These are phyloP conservation scores for Ceratotherium simum DNA, from an alignment of 2,113 vertebrate genomes.

Conservation along the genomic window DNA sequence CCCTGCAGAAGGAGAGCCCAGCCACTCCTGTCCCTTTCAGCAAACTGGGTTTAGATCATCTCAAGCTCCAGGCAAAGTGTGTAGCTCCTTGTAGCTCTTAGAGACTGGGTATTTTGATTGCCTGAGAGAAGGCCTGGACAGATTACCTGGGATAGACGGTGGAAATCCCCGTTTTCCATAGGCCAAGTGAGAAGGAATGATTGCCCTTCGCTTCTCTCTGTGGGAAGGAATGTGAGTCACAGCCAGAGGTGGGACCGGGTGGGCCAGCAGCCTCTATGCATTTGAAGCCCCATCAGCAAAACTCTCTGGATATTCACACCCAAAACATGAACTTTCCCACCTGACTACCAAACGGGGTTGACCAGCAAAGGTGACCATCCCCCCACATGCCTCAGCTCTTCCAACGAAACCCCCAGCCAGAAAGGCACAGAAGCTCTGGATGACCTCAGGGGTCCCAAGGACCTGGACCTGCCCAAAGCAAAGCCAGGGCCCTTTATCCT, in stretches of 20 bases:
- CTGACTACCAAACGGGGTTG: background rate
- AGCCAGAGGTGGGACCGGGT: background rate
- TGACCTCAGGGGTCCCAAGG: background rate
- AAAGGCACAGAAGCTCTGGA: background rate
- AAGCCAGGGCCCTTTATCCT: background rate
- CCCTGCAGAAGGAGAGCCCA: background rate
- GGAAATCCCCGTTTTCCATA: slow-evolving; percentile 97
- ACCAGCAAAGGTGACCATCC: background rate
- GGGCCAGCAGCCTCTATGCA: background rate
- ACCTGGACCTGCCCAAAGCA: background rate
- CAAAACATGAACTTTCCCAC: background rate
- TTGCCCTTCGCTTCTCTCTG: slow-evolving; percentile 97
- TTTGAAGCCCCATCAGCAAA: background rate
- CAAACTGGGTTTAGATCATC: background rate
- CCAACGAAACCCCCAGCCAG: background rate
- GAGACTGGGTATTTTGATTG: background rate
- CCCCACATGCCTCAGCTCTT: background rate
- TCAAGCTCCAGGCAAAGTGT: slow-evolving; percentile 15
- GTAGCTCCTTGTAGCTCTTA: background rate
- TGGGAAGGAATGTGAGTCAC: slow-evolving; percentile 13
- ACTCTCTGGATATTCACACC: background rate
- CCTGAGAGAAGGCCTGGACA: background rate
- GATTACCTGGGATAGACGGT: slow-evolving; percentile 95
- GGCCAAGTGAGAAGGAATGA: slow-evolving; percentile 95
- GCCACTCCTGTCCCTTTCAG: background rate